phyloP scores from a whole-genome alignment of 2,888 invertebrate species.

The Ophion slaviceki region DNA sequence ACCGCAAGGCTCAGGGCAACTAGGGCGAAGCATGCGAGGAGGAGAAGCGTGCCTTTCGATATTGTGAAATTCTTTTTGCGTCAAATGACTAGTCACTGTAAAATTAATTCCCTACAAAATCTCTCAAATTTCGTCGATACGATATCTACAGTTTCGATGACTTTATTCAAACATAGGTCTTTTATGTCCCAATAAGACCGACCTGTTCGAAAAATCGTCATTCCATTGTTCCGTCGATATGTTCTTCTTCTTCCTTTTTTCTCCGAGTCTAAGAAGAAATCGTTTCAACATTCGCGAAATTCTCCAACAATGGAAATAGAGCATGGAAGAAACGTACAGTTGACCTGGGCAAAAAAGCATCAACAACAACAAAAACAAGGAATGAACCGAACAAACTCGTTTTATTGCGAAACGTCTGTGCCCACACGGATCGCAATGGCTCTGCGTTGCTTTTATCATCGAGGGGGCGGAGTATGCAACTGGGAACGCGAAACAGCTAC shows the following conservation, averaged over 20 bases:
- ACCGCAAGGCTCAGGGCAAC: no score
- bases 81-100: no score
- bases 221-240: no score
- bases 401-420: not conserved
- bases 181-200: no score
- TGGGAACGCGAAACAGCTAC: conserved; percentile 31
- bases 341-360: not conserved
- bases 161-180: no score
- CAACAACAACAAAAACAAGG: not conserved
- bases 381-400: not conserved
- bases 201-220: no score
- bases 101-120: no score
- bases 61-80: no score
- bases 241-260: not conserved
- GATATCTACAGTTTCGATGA: no score
- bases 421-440: conserved; percentile 42
- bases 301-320: not conserved
- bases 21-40: no score
- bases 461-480: conserved; percentile 24
- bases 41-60: no score
- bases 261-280: not conserved
- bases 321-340: not conserved
- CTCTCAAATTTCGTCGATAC: no score
- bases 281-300: not conserved
- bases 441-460: conserved; percentile 61